Evolutionary conservation across 2,888 invertebrate genomes (phyloP).

Genomic region (Cylloceria caligata): DNA sequence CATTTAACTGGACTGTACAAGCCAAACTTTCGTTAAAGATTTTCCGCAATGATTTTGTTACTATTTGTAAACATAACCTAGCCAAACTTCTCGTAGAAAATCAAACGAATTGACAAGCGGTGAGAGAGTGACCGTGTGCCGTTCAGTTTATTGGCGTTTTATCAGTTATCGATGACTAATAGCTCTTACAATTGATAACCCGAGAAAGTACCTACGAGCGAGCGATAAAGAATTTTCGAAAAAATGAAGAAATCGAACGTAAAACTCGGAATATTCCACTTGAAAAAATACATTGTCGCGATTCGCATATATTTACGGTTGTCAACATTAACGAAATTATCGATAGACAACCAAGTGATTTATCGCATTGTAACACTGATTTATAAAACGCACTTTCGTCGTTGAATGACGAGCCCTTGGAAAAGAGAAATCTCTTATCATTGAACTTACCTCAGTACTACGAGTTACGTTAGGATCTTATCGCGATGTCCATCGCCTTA

Average conservation of each 20-base stretch:
- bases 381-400: conserved; percentile 10
- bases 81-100: neutral
- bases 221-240: neutral
- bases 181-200: conserved; percentile 45
- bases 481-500: conserved; percentile 49
- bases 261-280: neutral
- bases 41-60: neutral
- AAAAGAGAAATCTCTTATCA: conserved; percentile 29
- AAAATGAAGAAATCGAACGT: neutral
- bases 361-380: conserved; percentile 42
- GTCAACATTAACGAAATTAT: conserved; percentile 24
- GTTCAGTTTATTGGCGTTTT: neutral
- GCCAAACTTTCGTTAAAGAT: neutral
- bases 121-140: neutral
- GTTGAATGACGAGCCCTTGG: conserved; percentile 17
- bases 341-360: conserved; percentile 38
- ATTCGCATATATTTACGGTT: neutral
- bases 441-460: conserved; percentile 50
- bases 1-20: neutral
- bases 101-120: conserved; percentile 8
- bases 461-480: conserved; percentile 48
- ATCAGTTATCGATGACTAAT: conserved; percentile 48
- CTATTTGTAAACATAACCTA: conserved; percentile 61
- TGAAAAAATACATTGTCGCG: neutral
- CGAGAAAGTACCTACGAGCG: neutral